These are phyloP conservation scores for Resseliella maxima DNA, from an alignment of 2,888 invertebrate genomes.

Conservation along the genomic window DNA sequence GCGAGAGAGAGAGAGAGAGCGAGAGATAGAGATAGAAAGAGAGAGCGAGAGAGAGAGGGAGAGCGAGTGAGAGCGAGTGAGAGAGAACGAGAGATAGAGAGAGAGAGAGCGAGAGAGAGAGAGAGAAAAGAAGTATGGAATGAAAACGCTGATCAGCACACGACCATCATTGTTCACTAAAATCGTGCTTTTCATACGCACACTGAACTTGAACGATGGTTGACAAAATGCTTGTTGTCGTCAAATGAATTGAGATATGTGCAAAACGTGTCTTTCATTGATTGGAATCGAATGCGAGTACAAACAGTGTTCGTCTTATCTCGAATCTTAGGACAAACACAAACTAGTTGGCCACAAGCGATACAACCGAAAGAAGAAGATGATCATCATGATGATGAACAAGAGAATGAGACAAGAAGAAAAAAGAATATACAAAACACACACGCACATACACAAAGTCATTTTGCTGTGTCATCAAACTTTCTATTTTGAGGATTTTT, in stretches of 20 bases:
- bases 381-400: too few species aligned
- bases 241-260: slow-evolving; percentile 40
- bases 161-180: not conserved
- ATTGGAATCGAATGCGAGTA: not conserved
- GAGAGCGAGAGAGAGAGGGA: too few species aligned
- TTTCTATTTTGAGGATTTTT: slow-evolving; percentile 10
- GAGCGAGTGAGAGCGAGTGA: too few species aligned
- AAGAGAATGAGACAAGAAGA: too few species aligned
- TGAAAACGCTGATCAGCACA: not conserved
- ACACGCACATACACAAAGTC: not conserved
- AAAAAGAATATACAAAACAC: too few species aligned
- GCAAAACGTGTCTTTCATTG: slow-evolving; percentile 16
- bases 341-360: not conserved
- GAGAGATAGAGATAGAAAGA: too few species aligned
- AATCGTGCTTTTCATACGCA: not conserved
- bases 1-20: too few species aligned
- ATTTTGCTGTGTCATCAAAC: slow-evolving; percentile 20
- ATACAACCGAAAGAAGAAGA: too few species aligned
- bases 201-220: not conserved
- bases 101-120: too few species aligned
- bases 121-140: too few species aligned
- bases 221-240: slow-evolving; percentile 2
- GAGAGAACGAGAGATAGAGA: too few species aligned
- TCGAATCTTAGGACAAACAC: not conserved
- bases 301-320: slow-evolving; percentile 9